A percentile compares a stretch with the other conserved stretches of the same genome.
Conservation (phyloP, 2,797 vertebrate genomes). For the Sebastes vulpes region DNA sequence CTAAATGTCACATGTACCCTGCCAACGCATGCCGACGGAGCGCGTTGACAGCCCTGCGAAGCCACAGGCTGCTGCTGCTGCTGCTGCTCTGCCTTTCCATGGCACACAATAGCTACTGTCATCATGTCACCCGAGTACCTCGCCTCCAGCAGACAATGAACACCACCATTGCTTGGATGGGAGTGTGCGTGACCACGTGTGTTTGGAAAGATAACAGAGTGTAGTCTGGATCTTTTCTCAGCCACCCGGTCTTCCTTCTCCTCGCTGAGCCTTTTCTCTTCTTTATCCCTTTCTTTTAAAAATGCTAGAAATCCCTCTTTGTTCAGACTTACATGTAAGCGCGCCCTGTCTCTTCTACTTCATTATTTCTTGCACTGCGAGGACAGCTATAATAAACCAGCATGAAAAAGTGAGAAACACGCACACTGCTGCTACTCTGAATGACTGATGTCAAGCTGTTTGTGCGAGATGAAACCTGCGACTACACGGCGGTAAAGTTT, state of each 20-base stretch:
- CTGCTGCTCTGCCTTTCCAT: slow-evolving; percentile 55
- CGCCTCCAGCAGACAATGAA: slow-evolving; percentile 53
- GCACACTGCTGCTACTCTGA: neutral
- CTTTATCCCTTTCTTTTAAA: slow-evolving; percentile 26
- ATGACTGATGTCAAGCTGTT: slow-evolving; percentile 20
- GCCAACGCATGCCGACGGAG: slow-evolving; percentile 30
- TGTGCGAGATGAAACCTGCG: slow-evolving; percentile 11
- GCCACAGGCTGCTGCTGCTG: slow-evolving; percentile 29
- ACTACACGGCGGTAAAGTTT: neutral
- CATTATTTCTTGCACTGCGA: slow-evolving; percentile 13
- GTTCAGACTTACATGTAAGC: neutral
- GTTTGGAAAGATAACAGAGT: slow-evolving; percentile 49
- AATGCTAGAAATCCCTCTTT: slow-evolving; percentile 29
- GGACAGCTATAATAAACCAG: neutral
- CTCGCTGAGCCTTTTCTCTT: slow-evolving; percentile 9
- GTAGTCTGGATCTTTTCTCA: slow-evolving; percentile 33
- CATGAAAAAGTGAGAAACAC: slow-evolving; percentile 9
- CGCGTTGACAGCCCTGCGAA: slow-evolving; percentile 48
- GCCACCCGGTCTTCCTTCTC: neutral
- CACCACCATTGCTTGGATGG: slow-evolving; percentile 12
- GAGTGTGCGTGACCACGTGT: slow-evolving; percentile 29
- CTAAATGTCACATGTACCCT: slow-evolving; percentile 79
- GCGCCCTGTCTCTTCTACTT: neutral
- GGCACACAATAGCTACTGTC: slow-evolving; percentile 72
- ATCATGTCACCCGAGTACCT: slow-evolving; percentile 45